Evolutionary conservation across 2,888 invertebrate genomes (phyloP), one percentile per base, ranked within the genome.

Genomic region (Hydrotaea diabolus): DNA sequence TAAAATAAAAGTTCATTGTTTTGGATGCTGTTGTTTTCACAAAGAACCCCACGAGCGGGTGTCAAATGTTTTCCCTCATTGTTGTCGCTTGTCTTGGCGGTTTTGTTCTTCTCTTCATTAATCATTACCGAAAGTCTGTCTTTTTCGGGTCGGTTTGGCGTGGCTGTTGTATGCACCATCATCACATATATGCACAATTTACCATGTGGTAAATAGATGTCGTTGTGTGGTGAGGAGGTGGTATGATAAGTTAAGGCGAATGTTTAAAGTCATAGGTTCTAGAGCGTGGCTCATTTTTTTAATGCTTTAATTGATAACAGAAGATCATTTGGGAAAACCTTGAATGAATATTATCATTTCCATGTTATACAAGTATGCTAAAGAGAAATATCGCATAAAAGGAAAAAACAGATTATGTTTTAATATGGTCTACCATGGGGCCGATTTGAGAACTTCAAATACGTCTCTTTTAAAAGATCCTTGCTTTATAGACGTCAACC

Each of bases 1-100:
- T 19, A 62, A 71, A n/a, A n/a, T n/a, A 19, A 43, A 23, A 62
- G 11, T 66, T 74, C 46, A n/a, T 69, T 15, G 57, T 57, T 21
- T 13, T n/a, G 17, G 15, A 15, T 49, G 15, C 55, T 55, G n/a
- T 62, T 17, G n/a, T 74, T 21, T 57, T 26, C 15, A n/a, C 55
- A 78, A 15, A 53, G 43, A 23, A 55, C 19, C 74, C 74, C 75
- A 13, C 78, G 72, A 72, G 57, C 55, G 74, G 62, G 78, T 79
- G 78, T 79, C 78, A 82, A 82, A 71, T 82, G 49, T 71, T 82
- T 71, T 59, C 71, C 36, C 62, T 78, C 43, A 43, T 74, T 74
- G 49, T 53, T 71, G 39, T 39, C 39, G 31, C 31, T 9, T 57
- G 13, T 26, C 53, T 76, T 71, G n/a, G n/a, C 69, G 77, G 77